Base-by-base conservation (phyloP, 1,140 invertebrate genomes). In the Pseudachorutes palmiensis region DNA sequence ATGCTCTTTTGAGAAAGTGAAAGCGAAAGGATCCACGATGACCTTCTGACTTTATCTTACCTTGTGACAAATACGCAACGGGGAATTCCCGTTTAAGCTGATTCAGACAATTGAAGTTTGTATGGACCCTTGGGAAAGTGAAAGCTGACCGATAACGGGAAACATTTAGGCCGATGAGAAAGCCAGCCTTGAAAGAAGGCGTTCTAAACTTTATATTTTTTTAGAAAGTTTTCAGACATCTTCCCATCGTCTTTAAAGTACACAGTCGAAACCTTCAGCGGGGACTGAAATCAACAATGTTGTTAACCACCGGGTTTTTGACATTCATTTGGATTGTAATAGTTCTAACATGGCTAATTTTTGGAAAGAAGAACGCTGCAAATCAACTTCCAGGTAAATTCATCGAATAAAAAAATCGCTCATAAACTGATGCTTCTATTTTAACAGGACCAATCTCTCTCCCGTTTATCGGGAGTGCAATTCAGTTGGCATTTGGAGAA, bases 361-460 rank as follows among this genome's bases (percentile, higher is more conserved):
- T 9, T 41, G 36, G 36, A 19, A 41, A 41, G 36, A 41, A 19
- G 19, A 41, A 41, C 5, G 36, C 5, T 41, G 36, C 5, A 41
- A 41, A 41, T 41, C 36, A 41, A 41, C 36, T 41, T 19, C 36
- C 36, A 41, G 36, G 36, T 41, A 41, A 41, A 9, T 41, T 41
- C 5, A n/a, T n/a, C n/a, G n/a, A n/a, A n/a, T n/a, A n/a, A n/a
- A n/a, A n/a, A n/a, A n/a, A n/a, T n/a, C n/a, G n/a, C n/a, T n/a
- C n/a, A n/a, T n/a, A n/a, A n/a, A n/a, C n/a, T n/a, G n/a, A n/a
- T n/a, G n/a, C n/a, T n/a, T n/a, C n/a, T n/a, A n/a, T 60, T 32
- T 29, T 60, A 5, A 26, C n/a, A 61, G 59, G 59, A 1, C 59
- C 59, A 61, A n/a, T 31, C 1, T 22, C 59, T 33, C 24, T 63